phyloP scores from a whole-genome alignment of 2,797 vertebrate species.

The Bradypodion pumilum region DNA sequence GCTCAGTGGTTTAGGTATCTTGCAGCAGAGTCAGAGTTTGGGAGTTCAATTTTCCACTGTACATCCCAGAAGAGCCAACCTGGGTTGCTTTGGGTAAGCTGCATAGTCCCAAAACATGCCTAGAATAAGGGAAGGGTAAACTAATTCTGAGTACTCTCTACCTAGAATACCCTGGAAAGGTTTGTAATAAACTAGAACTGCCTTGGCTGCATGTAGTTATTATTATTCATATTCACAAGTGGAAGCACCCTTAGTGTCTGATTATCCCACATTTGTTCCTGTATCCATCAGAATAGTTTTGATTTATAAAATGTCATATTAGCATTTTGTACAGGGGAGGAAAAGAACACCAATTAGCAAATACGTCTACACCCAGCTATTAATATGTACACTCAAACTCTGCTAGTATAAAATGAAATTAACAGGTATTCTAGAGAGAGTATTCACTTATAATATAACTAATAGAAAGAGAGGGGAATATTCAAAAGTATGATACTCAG shows the following conservation, averaged over 20 bases:
- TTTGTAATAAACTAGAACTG: no score
- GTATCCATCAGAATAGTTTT: constrained; percentile 47
- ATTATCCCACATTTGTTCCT: neutral
- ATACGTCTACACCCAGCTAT: constrained; percentile 45
- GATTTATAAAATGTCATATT: constrained; percentile 6
- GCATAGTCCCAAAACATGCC: no score
- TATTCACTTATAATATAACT: constrained; percentile 48
- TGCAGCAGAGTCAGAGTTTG: no score
- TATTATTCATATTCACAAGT: no score
- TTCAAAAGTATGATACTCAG: constrained; percentile 50
- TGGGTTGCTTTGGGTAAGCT: no score
- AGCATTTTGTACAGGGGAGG: constrained; percentile 5
- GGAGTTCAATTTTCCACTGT: no score
- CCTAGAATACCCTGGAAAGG: no score
- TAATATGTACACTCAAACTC: constrained; percentile 28
- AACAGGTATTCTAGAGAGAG: constrained; percentile 31
- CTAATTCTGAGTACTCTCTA: no score
- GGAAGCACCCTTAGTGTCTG: neutral
- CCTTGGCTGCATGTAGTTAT: no score
- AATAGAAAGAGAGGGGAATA: constrained; percentile 31
- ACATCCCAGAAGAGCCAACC: no score
- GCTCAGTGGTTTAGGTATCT: no score
- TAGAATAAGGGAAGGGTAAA: no score
- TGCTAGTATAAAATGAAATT: constrained; percentile 28
- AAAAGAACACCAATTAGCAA: constrained; percentile 54